Evolutionary conservation across 1,140 invertebrate genomes (phyloP), one percentile per base, ranked within the genome.

Genomic region (Heliconius hermathena): DNA sequence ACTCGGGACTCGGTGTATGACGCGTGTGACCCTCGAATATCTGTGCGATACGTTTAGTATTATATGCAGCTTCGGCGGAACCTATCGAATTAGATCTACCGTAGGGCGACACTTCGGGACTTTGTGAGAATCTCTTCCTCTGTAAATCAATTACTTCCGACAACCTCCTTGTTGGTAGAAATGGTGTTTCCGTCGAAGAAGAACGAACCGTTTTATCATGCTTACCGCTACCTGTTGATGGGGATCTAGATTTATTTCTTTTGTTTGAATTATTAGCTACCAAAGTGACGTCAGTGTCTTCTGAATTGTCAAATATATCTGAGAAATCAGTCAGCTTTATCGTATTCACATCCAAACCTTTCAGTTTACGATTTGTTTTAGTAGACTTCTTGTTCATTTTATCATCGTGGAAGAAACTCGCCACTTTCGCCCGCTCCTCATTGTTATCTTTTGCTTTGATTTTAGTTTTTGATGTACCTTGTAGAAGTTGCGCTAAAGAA

Each of bases 21-120:
- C 89, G 82, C 9, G 87, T 84, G 66, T 89, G 90, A 54, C 82
- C 85, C 78, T 93, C 91, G 73, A 92, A 92, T 16, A 92, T 74
- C 76, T 92, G 82, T 4, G 87, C 89, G 36, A 91, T 92, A 9
- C 89, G 87, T 41, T 81, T 89, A 2, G 89, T 91, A 70, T 88
- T 91, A 11, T 79, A 76, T 1, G 87, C 82, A 18, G 83, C 74
- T 80, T 91, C 90, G 8, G 83, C 74, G 0, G 90, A 83, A 18
- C 82, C 91, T 66, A 92, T 81, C 8, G 89, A 92, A 78, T 91
- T 91, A 0, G 90, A 90, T 38, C 89, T 82, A 26, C 83, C 85
- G 52, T 82, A 76, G 11, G 82, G 83, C 26, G 60, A 70, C 5
- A 83, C 36, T 74, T 89, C 86, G 5, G 89, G 90, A 74, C 90